A percentile compares a stretch with the other conserved stretches of the same genome.
phyloP scores from a whole-genome alignment of 2,113 vertebrate species.

The Aleadryas rufinucha region DNA sequence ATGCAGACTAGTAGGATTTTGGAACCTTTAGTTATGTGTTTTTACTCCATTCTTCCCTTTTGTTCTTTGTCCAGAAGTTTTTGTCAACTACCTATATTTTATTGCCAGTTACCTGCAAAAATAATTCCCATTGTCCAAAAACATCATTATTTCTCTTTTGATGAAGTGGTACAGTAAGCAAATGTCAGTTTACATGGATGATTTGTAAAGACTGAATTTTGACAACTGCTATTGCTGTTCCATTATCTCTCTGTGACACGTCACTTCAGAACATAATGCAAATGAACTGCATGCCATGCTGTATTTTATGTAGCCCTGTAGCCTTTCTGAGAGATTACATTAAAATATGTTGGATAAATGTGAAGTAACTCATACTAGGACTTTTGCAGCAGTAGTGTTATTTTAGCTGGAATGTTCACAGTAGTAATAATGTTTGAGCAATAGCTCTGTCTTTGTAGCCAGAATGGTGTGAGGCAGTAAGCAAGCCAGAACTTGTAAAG shows the following conservation, averaged over 20 bases:
- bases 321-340: neutral
- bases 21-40: neutral
- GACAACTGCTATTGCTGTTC: neutral
- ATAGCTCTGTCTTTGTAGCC: neutral
- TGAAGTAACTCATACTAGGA: neutral
- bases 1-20: neutral
- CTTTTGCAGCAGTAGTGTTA: neutral
- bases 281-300: neutral
- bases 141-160: neutral
- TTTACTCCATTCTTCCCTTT: neutral
- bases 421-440: neutral
- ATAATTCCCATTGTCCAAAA: neutral
- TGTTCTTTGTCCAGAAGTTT: neutral
- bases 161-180: neutral
- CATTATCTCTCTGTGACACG: neutral
- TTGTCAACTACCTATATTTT: neutral
- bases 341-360: neutral
- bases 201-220: neutral
- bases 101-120: neutral
- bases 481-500: slow-evolving; percentile 21
- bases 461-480: neutral
- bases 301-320: neutral
- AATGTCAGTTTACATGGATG: neutral
- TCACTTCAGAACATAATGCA: neutral
- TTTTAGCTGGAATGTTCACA: neutral